Evolutionary conservation across 2,888 invertebrate genomes (phyloP).

Genomic region (Tiliacea citrago): DNA sequence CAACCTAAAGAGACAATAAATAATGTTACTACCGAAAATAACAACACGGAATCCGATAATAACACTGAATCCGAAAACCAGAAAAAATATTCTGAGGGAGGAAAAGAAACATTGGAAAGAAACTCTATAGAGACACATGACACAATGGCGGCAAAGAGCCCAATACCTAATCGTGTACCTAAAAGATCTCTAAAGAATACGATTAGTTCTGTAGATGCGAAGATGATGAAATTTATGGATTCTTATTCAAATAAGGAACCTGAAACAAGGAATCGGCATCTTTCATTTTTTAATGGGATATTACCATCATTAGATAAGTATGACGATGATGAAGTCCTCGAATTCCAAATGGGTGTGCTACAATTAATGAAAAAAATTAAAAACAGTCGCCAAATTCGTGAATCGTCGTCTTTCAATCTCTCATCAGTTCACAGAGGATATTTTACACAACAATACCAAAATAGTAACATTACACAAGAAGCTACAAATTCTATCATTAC

Average conservation of each 20-base stretch:
- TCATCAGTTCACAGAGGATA: constrained; percentile 60
- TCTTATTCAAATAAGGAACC: constrained; percentile 50
- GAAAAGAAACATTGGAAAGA: background rate
- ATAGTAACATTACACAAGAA: constrained; percentile 8
- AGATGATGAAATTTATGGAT: constrained; percentile 25
- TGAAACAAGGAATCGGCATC: constrained; percentile 51
- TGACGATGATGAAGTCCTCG: constrained; percentile 66
- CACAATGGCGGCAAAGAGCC: constrained; percentile 5
- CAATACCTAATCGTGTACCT: background rate
- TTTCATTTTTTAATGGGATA: constrained; percentile 61
- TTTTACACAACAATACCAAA: constrained; percentile 59
- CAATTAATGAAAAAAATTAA: constrained; percentile 60
- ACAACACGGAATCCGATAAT: background rate
- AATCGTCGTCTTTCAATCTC: constrained; percentile 55
- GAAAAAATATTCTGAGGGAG: constrained; percentile 5
- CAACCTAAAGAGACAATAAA: too few relatives aligned
- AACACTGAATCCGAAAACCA: constrained; percentile 6
- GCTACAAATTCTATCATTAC: constrained; percentile 9
- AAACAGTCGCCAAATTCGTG: constrained; percentile 41
- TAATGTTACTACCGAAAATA: background rate
- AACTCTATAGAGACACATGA: constrained; percentile 6
- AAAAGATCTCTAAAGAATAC: constrained; percentile 12
- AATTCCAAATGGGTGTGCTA: constrained; percentile 64
- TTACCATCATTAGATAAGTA: constrained; percentile 61
- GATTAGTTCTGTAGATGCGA: constrained; percentile 11